These are phyloP conservation scores for Mionectes olivaceus DNA, from an alignment of 2,797 vertebrate genomes.

Conservation along the genomic window DNA sequence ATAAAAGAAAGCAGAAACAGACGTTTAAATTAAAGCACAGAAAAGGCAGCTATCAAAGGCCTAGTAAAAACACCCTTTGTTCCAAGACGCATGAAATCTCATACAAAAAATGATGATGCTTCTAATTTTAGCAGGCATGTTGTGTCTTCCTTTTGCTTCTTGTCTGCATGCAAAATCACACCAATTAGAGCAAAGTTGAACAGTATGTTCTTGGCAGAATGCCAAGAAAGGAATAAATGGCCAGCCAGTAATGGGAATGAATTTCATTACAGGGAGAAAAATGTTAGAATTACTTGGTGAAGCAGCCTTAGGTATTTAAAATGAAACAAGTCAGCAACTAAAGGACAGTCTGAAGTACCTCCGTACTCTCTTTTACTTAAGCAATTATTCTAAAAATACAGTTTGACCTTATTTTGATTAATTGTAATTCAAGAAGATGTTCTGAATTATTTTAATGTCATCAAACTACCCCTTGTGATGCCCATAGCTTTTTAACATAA, in stretches of 20 bases:
- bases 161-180: constrained; percentile 44
- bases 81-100: neutral
- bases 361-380: neutral
- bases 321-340: constrained; percentile 15
- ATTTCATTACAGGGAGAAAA: constrained; percentile 28
- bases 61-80: neutral
- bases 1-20: neutral
- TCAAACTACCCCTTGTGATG: neutral
- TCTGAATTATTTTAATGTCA: neutral
- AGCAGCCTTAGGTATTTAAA: neutral
- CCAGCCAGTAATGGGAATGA: neutral
- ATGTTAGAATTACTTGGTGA: constrained; percentile 13
- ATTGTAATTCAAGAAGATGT: neutral
- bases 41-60: constrained; percentile 33
- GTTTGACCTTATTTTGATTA: neutral
- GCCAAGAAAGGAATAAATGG: constrained; percentile 35
- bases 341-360: neutral
- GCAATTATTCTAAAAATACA: constrained; percentile 2
- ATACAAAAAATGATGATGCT: neutral
- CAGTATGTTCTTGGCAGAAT: constrained; percentile 27
- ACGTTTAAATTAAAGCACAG: neutral
- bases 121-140: constrained; percentile 41
- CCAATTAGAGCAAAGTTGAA: constrained; percentile 53
- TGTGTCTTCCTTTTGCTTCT: constrained; percentile 46
- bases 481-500: neutral